phyloP scores from a whole-genome alignment of 2,888 invertebrate species.

The Nemoura dubitans region DNA sequence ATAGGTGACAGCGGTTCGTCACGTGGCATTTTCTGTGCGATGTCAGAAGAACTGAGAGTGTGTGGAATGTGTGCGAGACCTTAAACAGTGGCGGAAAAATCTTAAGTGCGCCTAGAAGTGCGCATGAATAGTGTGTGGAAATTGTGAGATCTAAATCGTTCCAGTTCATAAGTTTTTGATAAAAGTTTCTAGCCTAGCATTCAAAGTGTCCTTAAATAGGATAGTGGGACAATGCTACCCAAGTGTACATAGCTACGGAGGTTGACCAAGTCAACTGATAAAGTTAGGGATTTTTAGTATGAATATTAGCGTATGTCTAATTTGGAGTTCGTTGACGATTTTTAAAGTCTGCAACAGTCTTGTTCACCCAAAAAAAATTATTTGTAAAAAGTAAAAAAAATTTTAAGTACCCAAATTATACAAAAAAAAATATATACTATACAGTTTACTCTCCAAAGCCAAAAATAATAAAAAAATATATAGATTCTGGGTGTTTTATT shows the following conservation, averaged over 20 bases:
- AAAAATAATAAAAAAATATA: background rate
- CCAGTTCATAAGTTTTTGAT: background rate
- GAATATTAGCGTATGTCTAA: background rate
- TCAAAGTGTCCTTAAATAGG: background rate
- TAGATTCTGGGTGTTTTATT: too few species aligned
- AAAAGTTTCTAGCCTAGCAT: background rate
- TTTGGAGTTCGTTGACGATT: background rate
- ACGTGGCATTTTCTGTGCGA: too few species aligned
- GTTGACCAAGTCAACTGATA: too few species aligned
- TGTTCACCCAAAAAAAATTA: conserved; percentile 12
- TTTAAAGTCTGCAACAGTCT: background rate
- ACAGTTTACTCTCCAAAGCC: background rate
- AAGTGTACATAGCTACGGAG: too few species aligned
- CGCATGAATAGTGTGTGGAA: background rate
- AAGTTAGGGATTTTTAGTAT: background rate
- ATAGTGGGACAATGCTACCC: too few species aligned
- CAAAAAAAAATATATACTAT: background rate
- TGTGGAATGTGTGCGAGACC: too few species aligned
- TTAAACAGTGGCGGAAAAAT: too few species aligned
- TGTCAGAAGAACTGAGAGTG: background rate
- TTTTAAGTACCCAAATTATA: background rate
- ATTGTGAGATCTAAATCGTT: background rate
- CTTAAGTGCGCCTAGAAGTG: background rate
- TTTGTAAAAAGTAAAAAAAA: background rate
- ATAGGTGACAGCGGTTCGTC: too few species aligned